phyloP scores from a whole-genome alignment of 2,888 invertebrate species.

The Acleris sparsana region DNA sequence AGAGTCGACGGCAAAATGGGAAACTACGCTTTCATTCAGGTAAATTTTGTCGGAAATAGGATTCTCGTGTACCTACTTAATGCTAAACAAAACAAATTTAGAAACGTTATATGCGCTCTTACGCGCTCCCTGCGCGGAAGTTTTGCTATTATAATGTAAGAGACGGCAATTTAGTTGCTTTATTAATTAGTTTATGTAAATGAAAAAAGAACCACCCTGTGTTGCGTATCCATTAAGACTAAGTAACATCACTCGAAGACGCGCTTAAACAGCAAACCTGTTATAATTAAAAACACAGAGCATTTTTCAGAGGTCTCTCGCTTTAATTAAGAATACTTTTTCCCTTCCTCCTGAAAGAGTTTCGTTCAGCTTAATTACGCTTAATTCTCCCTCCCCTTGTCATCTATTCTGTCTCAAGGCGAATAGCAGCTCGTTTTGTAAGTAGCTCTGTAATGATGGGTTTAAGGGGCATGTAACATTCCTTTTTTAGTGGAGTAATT shows the following conservation, averaged over 20 bases:
- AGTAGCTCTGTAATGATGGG: conserved; percentile 57
- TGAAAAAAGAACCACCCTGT: neutral
- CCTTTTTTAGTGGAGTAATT: conserved; percentile 45
- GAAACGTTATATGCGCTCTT: neutral
- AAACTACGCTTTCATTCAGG: conserved; percentile 26
- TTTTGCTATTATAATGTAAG: neutral
- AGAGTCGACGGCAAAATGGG: conserved; percentile 21
- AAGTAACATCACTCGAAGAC: conserved; percentile 45
- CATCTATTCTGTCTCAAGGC: conserved; percentile 59
- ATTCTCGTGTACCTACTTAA: conserved; percentile 15
- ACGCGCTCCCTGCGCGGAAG: neutral
- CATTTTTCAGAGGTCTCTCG: conserved; percentile 61
- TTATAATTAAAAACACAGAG: conserved; percentile 69
- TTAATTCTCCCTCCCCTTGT: conserved; percentile 61
- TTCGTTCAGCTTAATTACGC: conserved; percentile 69
- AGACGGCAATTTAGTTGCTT: neutral
- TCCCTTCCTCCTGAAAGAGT: conserved; percentile 61
- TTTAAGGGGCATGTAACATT: conserved; percentile 48
- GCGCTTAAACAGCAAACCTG: conserved; percentile 49
- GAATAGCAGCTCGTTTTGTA: conserved; percentile 47
- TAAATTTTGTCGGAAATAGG: conserved; percentile 7
- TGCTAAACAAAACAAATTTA: conserved; percentile 30
- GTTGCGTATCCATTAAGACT: conserved; percentile 41
- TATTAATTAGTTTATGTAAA: neutral
- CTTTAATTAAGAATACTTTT: conserved; percentile 74